Conservation (phyloP, 2,888 invertebrate species). For the Carterocephalus palaemon region DNA sequence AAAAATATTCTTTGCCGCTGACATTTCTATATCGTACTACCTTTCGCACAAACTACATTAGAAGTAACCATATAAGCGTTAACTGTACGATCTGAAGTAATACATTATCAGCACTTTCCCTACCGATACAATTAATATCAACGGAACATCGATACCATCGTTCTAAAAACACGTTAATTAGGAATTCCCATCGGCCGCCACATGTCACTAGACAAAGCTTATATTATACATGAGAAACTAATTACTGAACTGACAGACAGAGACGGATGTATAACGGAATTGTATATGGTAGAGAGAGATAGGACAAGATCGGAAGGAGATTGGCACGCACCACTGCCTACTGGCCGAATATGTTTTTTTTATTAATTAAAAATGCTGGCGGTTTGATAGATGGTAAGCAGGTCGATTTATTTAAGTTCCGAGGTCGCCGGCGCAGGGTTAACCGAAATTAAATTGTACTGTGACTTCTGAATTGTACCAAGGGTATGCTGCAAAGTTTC, state of each 20-base stretch:
- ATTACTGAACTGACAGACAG: constrained; percentile 54
- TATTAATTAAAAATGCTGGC: constrained; percentile 73
- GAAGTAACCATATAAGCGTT: constrained; percentile 3
- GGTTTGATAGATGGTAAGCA: constrained; percentile 62
- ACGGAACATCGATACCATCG: constrained; percentile 17
- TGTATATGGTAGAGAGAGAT: constrained; percentile 40
- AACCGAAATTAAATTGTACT: no score
- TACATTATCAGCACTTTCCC: constrained; percentile 6
- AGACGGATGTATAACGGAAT: constrained; percentile 34
- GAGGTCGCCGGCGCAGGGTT: constrained; percentile 37
- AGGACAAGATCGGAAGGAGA: constrained; percentile 68
- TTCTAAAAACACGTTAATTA: constrained; percentile 50
- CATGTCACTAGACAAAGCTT: constrained; percentile 73
- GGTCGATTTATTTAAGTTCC: constrained; percentile 60
- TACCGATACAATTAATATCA: constrained; percentile 45
- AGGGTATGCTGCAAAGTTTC: no score
- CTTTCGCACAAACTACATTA: not conserved
- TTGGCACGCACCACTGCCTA: constrained; percentile 70
- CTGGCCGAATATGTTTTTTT: constrained; percentile 66
- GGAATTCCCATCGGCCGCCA: constrained; percentile 59
- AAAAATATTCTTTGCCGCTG: not conserved
- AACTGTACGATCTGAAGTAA: constrained; percentile 1
- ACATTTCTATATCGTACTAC: constrained; percentile 4
- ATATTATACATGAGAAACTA: constrained; percentile 68
- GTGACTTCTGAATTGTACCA: no score